Conservation (phyloP, 2,113 vertebrate genomes). For the Reinhardtius hippoglossoides region DNA sequence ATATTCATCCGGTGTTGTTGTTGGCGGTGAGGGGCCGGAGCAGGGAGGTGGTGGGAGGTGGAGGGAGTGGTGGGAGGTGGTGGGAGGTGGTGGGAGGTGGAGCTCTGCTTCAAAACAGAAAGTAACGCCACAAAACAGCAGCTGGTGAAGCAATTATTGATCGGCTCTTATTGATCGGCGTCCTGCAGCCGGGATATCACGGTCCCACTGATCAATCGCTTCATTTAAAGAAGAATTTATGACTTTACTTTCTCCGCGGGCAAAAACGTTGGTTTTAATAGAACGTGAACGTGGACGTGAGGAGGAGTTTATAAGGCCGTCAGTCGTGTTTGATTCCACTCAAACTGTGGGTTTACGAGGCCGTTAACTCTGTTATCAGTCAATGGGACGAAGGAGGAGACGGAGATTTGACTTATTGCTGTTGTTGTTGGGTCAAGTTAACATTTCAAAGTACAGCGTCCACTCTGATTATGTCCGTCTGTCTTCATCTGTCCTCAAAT, state of each 20-base stretch:
- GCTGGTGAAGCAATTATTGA: slow-evolving; percentile 46
- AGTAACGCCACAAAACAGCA: neutral
- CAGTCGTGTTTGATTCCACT: slow-evolving; percentile 38
- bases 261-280: neutral
- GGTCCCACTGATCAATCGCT: slow-evolving; percentile 1
- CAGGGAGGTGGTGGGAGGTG: too few species aligned
- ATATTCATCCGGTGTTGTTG: slow-evolving; percentile 56
- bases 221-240: neutral
- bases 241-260: neutral
- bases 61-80: too few species aligned
- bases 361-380: slow-evolving; percentile 60
- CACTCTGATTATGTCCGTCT: too few species aligned
- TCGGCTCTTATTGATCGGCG: slow-evolving; percentile 31
- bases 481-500: neutral
- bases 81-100: too few species aligned
- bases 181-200: neutral
- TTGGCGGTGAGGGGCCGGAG: neutral
- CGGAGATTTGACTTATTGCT: neutral
- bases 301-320: too few species aligned
- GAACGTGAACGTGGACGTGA: neutral
- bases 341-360: slow-evolving; percentile 52
- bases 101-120: too few species aligned
- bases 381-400: slow-evolving; percentile 15
- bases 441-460: slow-evolving; percentile 39
- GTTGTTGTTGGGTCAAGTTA: slow-evolving; percentile 23